phyloP scores from a whole-genome alignment of 2,888 invertebrate species.

The Scaptomyza cyrtandrae region DNA sequence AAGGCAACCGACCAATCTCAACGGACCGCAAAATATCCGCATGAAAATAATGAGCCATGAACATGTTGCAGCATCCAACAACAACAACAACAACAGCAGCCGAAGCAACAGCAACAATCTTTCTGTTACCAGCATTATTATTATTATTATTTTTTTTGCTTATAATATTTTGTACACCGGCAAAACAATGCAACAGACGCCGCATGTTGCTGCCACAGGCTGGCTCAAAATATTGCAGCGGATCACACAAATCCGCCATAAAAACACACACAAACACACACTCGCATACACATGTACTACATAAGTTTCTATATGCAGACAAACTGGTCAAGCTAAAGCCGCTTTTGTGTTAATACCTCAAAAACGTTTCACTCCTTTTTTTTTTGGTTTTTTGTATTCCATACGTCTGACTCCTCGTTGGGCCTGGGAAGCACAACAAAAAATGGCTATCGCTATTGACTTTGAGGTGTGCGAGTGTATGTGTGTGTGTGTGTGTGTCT shows the following conservation, averaged over 20 bases:
- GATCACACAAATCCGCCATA: slow-evolving; percentile 83
- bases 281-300: slow-evolving; percentile 15
- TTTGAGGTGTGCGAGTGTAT: slow-evolving; percentile 31
- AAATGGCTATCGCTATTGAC: slow-evolving; percentile 75
- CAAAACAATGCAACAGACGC: slow-evolving; percentile 71
- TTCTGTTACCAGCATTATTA: slow-evolving; percentile 39
- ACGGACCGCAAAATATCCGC: slow-evolving; percentile 77
- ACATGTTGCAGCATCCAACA: slow-evolving; percentile 68
- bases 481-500: slow-evolving; percentile 33
- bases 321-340: slow-evolving; percentile 67
- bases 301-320: slow-evolving; percentile 16
- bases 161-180: slow-evolving; percentile 55
- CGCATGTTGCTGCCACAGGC: slow-evolving; percentile 27
- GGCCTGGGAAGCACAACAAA: slow-evolving; percentile 61
- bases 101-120: slow-evolving; percentile 32
- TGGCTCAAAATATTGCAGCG: slow-evolving; percentile 77
- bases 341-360: slow-evolving; percentile 79
- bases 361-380: slow-evolving; percentile 55
- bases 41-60: slow-evolving; percentile 82
- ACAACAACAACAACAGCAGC: slow-evolving; percentile 36
- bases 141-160: slow-evolving; percentile 67
- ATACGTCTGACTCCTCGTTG: slow-evolving; percentile 14
- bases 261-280: slow-evolving; percentile 52
- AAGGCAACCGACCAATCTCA: slow-evolving; percentile 68
- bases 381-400: neutral